These are phyloP conservation scores for Poecile atricapillus DNA, from an alignment of 2,113 vertebrate species.

Conservation along the genomic window DNA sequence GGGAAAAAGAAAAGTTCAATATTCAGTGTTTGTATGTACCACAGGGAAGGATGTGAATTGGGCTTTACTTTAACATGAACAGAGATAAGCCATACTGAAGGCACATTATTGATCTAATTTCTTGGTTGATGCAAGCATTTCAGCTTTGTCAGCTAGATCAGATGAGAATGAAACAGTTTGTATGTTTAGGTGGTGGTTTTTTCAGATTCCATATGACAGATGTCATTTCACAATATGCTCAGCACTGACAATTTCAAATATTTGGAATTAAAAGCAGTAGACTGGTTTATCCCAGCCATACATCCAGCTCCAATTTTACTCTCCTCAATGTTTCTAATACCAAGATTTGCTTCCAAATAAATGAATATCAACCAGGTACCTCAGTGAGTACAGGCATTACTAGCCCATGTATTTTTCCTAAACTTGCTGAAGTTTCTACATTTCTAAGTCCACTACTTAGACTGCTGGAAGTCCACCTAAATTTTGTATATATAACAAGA, in stretches of 20 bases:
- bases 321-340: background rate
- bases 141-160: background rate
- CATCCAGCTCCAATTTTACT: background rate
- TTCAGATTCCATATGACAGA: background rate
- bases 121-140: background rate
- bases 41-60: background rate
- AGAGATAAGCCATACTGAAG: background rate
- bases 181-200: background rate
- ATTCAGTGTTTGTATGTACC: background rate
- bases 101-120: background rate
- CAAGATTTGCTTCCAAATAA: background rate
- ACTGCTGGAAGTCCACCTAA: background rate
- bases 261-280: background rate
- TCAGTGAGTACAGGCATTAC: background rate
- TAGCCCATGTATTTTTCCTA: background rate
- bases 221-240: background rate
- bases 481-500: background rate
- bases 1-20: background rate
- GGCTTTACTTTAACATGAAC: background rate
- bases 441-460: background rate
- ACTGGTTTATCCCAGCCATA: background rate
- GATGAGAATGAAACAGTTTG: background rate
- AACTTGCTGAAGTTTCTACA: background rate
- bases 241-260: background rate
- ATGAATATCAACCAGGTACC: background rate